A percentile compares a stretch with the other conserved stretches of the same genome.
These are phyloP conservation scores for Enteromius afrohamiltoni DNA, from an alignment of 2,797 vertebrate species.

Conservation along the genomic window DNA sequence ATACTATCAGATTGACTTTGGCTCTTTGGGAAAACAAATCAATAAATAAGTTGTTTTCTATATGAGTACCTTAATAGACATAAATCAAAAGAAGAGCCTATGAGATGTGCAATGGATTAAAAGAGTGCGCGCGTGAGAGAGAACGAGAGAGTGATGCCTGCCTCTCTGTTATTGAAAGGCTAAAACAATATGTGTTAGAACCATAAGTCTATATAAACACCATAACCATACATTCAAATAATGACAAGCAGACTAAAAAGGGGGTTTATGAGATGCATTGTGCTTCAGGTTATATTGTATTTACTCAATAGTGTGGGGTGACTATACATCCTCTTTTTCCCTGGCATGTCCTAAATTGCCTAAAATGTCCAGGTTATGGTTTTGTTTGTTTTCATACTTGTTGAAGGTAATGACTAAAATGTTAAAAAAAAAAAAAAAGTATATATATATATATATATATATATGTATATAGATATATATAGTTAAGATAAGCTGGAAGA, in stretches of 20 bases:
- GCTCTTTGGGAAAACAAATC: slow-evolving; percentile 53
- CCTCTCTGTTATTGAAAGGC: slow-evolving; percentile 12
- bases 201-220: neutral
- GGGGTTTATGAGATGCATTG: neutral
- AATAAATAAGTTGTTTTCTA: slow-evolving; percentile 51
- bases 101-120: slow-evolving; percentile 40
- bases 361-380: neutral
- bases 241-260: neutral
- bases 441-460: no score
- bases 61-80: slow-evolving; percentile 53
- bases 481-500: neutral
- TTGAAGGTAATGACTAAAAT: neutral
- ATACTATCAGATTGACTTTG: slow-evolving; percentile 53
- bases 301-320: neutral
- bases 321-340: neutral
- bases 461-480: no score
- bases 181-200: slow-evolving; percentile 19
- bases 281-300: neutral
- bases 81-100: slow-evolving; percentile 43
- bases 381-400: neutral
- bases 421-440: neutral
- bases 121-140: neutral
- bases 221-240: slow-evolving; percentile 6
- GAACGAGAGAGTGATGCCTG: neutral
- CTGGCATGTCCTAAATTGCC: neutral